Evolutionary conservation across 2,113 vertebrate genomes (phyloP), one percentile per base, ranked within the genome.

Genomic region (Ramphastos sulfuratus): DNA sequence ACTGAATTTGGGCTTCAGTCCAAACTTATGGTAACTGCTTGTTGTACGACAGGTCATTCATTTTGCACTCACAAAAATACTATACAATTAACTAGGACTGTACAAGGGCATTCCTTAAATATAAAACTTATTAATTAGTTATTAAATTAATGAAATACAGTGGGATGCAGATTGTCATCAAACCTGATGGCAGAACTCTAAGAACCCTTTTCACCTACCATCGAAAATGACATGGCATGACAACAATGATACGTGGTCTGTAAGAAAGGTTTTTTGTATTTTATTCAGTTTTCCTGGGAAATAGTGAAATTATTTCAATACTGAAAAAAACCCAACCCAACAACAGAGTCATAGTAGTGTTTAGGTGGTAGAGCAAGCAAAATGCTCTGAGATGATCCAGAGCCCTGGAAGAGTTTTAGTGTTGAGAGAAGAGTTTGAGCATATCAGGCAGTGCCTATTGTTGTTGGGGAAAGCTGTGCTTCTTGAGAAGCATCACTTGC

Each of bases 21-120:
- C 96, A 91, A 80, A 89, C 87, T 94, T 95, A 33, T 81, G 15
- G 52, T 80, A 85, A 35, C 33, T 70, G 2, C 54, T 30, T 86
- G 39, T 52, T 85, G 44, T 75, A 88, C 76, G 54, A 55, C 30
- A 94, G 44, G 54, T 90, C 79, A 78, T 87, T 94, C 58, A 81
- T 84, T 95, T 95, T 93, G 92, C 54, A 58, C 27, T 85, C 80
- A 71, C 35, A 83, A 83, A 90, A 89, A 77, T 60, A 78, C 65
- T 65, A 12, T 16, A 16, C 24, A 71, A n/a, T 93, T 83, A 85
- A 33, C 27, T 81, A 72, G 35, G 15, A 60, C 19, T 11, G 27
- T 75, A 48, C 6, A 88, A 59, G 27, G 16, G 42, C 15, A 37
- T 89, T 91, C 12, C 54, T 93, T 83, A 58, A 67, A 9, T 55